Evolutionary conservation across 2,888 invertebrate species (phyloP).

Genomic region (Noctua janthe): DNA sequence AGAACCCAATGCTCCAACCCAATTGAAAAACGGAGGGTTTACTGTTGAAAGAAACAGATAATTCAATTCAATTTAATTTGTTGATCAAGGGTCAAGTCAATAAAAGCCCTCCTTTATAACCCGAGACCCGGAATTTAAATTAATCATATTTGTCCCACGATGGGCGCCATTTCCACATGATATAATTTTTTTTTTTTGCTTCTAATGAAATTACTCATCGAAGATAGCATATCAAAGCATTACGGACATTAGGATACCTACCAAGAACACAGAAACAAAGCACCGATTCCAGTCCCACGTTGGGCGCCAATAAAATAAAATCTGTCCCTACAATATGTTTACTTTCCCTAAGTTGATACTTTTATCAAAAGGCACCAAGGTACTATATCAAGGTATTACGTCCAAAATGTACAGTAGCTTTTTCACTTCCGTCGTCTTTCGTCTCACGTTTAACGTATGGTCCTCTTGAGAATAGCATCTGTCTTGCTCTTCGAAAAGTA

Average conservation of each 20-base stretch:
- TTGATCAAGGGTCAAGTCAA: background rate
- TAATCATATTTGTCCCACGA: background rate
- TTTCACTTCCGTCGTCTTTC: background rate
- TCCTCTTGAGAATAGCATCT: conserved; percentile 20
- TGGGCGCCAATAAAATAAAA: conserved; percentile 14
- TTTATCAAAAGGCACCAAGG: background rate
- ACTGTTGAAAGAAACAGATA: background rate
- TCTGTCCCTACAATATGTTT: background rate
- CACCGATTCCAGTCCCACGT: background rate
- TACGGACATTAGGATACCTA: background rate
- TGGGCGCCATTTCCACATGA: conserved; percentile 18
- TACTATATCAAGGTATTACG: background rate
- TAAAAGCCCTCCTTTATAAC: background rate
- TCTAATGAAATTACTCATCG: background rate
- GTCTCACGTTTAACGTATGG: conserved; percentile 2
- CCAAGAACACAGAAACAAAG: background rate
- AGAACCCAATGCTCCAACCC: background rate
- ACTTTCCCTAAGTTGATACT: background rate
- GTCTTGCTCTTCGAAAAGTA: conserved; percentile 5
- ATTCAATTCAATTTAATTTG: conserved; percentile 18
- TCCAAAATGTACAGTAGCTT: background rate
- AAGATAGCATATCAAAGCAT: no score
- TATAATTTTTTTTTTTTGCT: background rate
- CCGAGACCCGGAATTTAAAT: background rate
- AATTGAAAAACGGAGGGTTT: background rate